Evolutionary conservation across 92 coral and sea anemone genomes (phyloP).

Genomic region (Hydrozoanthus gracilis): DNA sequence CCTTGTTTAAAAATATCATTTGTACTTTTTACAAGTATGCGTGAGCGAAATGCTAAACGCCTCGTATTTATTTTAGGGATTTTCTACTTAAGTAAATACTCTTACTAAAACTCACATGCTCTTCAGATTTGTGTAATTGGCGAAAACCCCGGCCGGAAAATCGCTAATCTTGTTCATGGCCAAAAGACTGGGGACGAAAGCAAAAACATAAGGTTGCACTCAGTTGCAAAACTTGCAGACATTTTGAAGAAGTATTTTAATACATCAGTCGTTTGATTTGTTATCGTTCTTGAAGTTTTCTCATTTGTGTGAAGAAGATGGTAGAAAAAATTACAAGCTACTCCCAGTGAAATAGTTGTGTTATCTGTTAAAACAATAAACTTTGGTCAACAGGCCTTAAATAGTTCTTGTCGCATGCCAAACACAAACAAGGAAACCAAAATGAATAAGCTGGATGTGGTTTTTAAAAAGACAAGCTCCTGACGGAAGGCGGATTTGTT

Average conservation of each 20-base stretch:
- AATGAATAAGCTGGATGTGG: conserved; percentile 16
- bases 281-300: too few relatives aligned
- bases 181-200: neutral
- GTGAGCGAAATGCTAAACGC: neutral
- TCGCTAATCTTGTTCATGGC: conserved; percentile 11
- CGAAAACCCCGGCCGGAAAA: conserved; percentile 33
- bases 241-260: too few relatives aligned
- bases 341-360: too few relatives aligned
- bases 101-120: conserved; percentile 17
- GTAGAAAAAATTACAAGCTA: too few relatives aligned
- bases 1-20: neutral
- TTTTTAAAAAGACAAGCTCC: neutral
- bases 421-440: conserved; percentile 9
- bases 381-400: too few relatives aligned
- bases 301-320: too few relatives aligned
- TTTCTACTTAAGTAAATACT: neutral
- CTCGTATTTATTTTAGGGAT: neutral
- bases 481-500: neutral
- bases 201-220: neutral
- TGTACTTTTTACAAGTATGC: neutral
- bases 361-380: too few relatives aligned
- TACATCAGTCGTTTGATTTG: too few relatives aligned
- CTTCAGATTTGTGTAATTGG: conserved; percentile 25
- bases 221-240: too few relatives aligned
- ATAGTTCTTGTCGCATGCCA: neutral